Percentiles rank a stretch among this genome's conserved stretches.
These are phyloP conservation scores for Drosophila prostipennis DNA, from an alignment of 2,888 invertebrate species.

Conservation along the genomic window DNA sequence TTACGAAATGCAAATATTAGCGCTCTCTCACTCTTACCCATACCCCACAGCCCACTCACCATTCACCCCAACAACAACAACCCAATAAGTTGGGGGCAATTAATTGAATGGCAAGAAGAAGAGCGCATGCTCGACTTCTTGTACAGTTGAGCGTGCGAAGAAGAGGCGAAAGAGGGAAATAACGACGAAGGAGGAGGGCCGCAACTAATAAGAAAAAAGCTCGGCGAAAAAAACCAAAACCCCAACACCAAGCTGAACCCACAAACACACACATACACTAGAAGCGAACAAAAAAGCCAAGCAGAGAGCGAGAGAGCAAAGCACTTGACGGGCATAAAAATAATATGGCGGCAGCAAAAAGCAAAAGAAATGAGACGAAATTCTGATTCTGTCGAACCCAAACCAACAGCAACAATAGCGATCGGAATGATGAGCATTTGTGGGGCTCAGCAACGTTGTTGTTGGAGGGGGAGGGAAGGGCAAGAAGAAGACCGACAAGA, in stretches of 20 bases:
- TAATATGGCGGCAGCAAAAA: conserved; percentile 71
- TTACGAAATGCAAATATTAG: conserved; percentile 55
- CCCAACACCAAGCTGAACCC: conserved; percentile 16
- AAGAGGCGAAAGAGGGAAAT: conserved; percentile 29
- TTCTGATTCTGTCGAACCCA: conserved; percentile 33
- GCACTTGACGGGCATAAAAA: conserved; percentile 66
- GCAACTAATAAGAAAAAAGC: conserved; percentile 65
- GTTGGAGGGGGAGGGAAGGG: conserved; percentile 13
- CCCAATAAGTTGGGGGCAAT: conserved; percentile 54
- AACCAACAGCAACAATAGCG: conserved; percentile 34
- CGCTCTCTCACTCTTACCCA: conserved; percentile 56
- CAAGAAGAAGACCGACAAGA: conserved; percentile 52
- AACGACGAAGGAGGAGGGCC: conserved; percentile 12
- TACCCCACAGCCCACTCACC: conserved; percentile 18
- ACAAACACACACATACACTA: conserved; percentile 18
- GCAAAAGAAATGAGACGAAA: conserved; percentile 33
- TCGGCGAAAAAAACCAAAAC: conserved; percentile 20
- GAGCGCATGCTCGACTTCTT: conserved; percentile 71
- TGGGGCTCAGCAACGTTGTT: conserved; percentile 30
- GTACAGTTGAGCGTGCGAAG: conserved; percentile 63
- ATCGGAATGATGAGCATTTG: conserved; percentile 48
- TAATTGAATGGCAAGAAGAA: conserved; percentile 50
- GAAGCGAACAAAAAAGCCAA: conserved; percentile 6
- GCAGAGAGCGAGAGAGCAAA: conserved; percentile 44
- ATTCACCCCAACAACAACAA: conserved; percentile 31